Evolutionary conservation across 2,113 vertebrate genomes (phyloP).

Genomic region (Thalassarche chlororhynchos): DNA sequence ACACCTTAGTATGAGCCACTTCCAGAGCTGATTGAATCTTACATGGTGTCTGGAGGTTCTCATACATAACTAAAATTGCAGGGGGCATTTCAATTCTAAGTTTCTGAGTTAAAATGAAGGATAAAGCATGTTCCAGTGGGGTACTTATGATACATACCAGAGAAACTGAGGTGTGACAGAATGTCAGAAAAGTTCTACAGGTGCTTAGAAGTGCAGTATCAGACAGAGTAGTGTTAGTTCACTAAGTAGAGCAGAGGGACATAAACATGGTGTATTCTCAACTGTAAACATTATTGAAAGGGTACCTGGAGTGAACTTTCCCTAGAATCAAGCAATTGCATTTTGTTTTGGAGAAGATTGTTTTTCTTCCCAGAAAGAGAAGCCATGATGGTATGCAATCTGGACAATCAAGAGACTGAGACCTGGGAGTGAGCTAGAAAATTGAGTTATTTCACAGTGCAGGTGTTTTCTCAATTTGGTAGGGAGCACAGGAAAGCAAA

Average conservation of each 20-base stretch:
- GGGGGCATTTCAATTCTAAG: not conserved
- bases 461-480: not conserved
- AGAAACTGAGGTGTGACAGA: not conserved
- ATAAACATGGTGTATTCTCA: not conserved
- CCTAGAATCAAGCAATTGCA: not conserved
- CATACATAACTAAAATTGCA: not conserved
- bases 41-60: not conserved
- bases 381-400: not conserved
- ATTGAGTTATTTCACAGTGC: not conserved
- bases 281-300: not conserved
- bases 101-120: not conserved
- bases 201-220: not conserved
- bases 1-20: not conserved
- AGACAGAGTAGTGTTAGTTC: not conserved
- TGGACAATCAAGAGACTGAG: not conserved
- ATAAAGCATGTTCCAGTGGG: not conserved
- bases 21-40: not conserved
- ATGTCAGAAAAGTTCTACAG: not conserved
- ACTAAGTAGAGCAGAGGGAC: not conserved
- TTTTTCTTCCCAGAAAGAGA: not conserved
- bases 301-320: not conserved
- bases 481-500: not conserved
- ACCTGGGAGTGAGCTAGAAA: not conserved
- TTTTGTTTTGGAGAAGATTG: not conserved
- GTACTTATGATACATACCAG: not conserved